Percentiles rank a stretch among this genome's conserved stretches.
Evolutionary conservation across 64 coral and sea anemone genomes (phyloP).

Genomic region (Platygyra sinensis): DNA sequence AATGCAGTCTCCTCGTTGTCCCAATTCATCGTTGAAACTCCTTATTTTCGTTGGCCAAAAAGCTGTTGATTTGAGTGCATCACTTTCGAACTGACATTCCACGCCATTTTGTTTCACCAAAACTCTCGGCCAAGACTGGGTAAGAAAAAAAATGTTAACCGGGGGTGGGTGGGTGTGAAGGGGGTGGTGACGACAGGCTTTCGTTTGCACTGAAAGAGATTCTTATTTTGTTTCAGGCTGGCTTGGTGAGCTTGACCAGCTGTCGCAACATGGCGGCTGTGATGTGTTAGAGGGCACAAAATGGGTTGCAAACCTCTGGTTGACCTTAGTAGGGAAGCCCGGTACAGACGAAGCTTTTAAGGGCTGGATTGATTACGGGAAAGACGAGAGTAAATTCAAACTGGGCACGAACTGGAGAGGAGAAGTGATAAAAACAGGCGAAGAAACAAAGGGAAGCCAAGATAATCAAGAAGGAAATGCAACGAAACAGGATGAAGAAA

Average conservation of each 20-base stretch:
- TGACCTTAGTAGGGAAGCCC: constrained; percentile 41
- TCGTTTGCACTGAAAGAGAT: neutral
- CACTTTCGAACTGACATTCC: neutral
- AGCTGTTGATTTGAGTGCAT: neutral
- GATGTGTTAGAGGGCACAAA: constrained; percentile 52
- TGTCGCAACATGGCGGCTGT: constrained; percentile 74
- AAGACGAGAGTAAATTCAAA: constrained; percentile 24
- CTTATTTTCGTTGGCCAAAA: neutral
- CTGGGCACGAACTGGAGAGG: constrained; percentile 31
- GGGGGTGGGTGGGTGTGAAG: neutral
- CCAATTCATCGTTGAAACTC: neutral
- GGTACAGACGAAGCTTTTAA: constrained; percentile 47
- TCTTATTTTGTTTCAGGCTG: constrained; percentile 1
- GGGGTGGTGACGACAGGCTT: no score
- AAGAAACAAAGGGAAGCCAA: neutral
- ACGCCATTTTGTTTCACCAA: neutral
- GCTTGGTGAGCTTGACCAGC: constrained; percentile 46
- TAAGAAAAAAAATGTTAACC: neutral
- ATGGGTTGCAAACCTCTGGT: constrained; percentile 76
- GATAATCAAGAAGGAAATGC: constrained; percentile 7
- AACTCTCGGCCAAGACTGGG: neutral
- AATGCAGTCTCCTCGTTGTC: neutral
- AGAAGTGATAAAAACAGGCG: neutral
- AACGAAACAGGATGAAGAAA: constrained; percentile 21
- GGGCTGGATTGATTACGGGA: constrained; percentile 63